phyloP scores from a whole-genome alignment of 53 echinoderm and acorn worm genomes.

The Patiria pectinifera region DNA sequence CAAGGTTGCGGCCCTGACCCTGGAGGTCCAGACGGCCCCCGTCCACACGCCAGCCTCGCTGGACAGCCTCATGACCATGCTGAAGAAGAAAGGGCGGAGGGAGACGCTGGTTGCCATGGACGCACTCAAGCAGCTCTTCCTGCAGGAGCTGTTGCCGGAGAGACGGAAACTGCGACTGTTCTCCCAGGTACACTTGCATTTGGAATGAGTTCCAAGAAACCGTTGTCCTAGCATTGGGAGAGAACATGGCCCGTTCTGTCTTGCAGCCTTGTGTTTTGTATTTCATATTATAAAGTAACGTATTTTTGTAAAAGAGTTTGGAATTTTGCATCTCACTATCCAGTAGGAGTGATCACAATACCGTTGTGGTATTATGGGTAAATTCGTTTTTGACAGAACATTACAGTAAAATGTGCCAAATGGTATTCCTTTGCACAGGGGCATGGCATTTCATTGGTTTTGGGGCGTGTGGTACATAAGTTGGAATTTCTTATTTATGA shows the following conservation, averaged over 20 bases:
- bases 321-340: no score
- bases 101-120: slow-evolving; percentile 87
- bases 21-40: slow-evolving; percentile 83
- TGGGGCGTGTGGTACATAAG: no score
- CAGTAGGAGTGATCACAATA: no score
- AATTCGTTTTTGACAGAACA: no score
- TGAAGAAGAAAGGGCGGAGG: slow-evolving; percentile 91
- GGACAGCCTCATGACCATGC: slow-evolving; percentile 82
- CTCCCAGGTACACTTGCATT: slow-evolving; percentile 66
- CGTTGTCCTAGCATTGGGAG: neutral
- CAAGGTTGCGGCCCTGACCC: slow-evolving; percentile 90
- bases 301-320: no score
- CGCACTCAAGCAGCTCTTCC: slow-evolving; percentile 81
- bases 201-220: neutral
- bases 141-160: slow-evolving; percentile 84
- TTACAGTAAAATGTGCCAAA: no score
- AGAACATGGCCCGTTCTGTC: neutral
- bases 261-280: no score
- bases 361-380: no score
- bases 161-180: slow-evolving; percentile 83
- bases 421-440: no score
- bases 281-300: no score
- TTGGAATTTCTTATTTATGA: no score
- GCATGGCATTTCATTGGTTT: no score
- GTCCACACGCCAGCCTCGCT: slow-evolving; percentile 77